Evolutionary conservation across 2,797 vertebrate species (phyloP), one percentile per base, ranked within the genome.

Genomic region (Lacerta agilis): DNA sequence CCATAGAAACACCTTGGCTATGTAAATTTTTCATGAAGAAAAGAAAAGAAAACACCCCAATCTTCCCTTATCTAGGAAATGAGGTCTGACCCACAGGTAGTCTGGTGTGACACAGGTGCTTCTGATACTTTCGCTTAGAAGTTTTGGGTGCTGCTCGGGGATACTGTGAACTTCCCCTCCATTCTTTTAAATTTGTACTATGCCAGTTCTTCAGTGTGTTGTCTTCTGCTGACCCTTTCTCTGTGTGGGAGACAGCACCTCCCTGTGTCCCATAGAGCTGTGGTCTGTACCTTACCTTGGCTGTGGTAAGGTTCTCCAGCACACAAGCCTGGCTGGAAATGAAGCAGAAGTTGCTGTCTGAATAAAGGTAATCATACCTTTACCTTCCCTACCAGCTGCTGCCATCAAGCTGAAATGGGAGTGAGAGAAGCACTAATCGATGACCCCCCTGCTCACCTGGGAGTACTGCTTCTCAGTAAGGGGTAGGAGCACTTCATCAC

Each of bases 1-100:
- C 93, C 55, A 18, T 96, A 94, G 90, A 89, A 93, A 94, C 95
- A 85, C 91, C 94, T 92, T 90, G 89, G 73, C 58, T 82, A 95
- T 89, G 86, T 92, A 92, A 93, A 95, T 94, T 95, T 84, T 90
- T 78, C 84, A 91, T 89, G 92, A 86, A 93, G 88, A 94, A 96
- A 87, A 93, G 93, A 87, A 90, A 86, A 55, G 49, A 55, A 55
- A 55, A 55, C 13, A 79, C 89, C 36, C 67, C 25, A 73, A 55
- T 94, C 90, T 95, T 90, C 91, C 90, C 90, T 89, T 58, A 94
- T 95, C 93, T 94, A 93, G 91, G 86, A 36, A 90, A 91, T 89
- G 91, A 95, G 87, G 92, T 94, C 91, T 95, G 94, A 92, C 92
- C 92, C 90, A 91, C 76, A 86, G 91, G 91, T 94, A 92, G 91